Conservation (phyloP, 1,140 invertebrate genomes). For the Drosophila nigrodunni region DNA sequence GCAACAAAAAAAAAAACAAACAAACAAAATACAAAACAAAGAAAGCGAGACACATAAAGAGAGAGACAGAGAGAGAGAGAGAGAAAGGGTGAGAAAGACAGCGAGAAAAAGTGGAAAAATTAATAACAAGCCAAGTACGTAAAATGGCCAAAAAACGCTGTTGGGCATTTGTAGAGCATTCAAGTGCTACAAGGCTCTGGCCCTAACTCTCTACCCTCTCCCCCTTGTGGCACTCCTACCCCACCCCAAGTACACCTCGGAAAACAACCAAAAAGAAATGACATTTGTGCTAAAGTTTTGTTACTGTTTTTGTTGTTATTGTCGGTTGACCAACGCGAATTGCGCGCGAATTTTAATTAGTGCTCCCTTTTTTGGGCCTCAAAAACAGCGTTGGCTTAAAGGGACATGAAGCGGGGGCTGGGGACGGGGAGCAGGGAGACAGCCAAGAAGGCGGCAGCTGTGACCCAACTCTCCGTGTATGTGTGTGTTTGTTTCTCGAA, state of each 20-base stretch:
- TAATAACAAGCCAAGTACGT: conserved; percentile 64
- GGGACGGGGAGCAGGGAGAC: not conserved
- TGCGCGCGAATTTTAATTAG: conserved; percentile 82
- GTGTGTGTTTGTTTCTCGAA: conserved; percentile 53
- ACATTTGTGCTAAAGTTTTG: conserved; percentile 71
- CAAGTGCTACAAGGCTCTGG: conserved; percentile 26
- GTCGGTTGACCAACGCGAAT: conserved; percentile 79
- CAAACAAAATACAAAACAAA: conserved; percentile 34
- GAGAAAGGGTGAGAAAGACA: not conserved
- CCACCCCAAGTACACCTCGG: not conserved
- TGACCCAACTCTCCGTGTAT: conserved; percentile 43
- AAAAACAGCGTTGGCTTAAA: no score
- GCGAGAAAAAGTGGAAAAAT: conserved; percentile 36
- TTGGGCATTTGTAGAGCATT: conserved; percentile 64
- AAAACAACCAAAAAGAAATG: conserved; percentile 71
- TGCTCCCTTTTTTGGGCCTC: conserved; percentile 46
- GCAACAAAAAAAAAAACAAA: conserved; percentile 30
- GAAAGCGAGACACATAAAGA: not conserved
- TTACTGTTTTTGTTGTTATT: conserved; percentile 52
- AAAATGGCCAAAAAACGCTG: conserved; percentile 63
- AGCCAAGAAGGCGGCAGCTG: conserved; percentile 56
- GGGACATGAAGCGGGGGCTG: not conserved
- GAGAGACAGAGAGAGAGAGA: not conserved
- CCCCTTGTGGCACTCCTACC: not conserved
- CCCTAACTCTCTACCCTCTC: not conserved